Percentiles rank a stretch among this genome's conserved stretches.
Evolutionary conservation across 2,797 vertebrate species (phyloP).

Genomic region (Neopelma chrysocephalum): DNA sequence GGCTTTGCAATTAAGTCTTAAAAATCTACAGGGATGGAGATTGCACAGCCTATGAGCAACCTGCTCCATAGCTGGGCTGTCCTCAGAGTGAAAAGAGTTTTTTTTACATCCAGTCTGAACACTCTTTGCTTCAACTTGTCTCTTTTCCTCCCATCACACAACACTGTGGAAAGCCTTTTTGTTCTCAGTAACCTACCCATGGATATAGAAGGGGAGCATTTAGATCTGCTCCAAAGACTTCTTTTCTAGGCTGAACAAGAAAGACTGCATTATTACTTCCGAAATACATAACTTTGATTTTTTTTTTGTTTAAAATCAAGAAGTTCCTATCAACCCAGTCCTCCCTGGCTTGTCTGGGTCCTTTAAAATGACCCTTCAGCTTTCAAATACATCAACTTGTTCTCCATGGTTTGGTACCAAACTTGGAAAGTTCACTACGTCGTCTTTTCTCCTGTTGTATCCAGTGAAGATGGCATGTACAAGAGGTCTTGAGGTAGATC

Average conservation of each 20-base stretch:
- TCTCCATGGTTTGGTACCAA: background rate
- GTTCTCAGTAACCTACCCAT: background rate
- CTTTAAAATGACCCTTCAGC: background rate
- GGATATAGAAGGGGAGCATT: background rate
- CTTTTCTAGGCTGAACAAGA: background rate
- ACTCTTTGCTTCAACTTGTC: background rate
- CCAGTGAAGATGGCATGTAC: background rate
- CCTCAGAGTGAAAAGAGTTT: background rate
- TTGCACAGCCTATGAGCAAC: background rate
- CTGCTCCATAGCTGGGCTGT: background rate
- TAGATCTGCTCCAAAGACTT: background rate
- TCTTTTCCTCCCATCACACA: background rate
- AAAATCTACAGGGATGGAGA: background rate
- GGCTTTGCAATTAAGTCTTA: background rate
- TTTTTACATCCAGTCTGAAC: fast-evolving
- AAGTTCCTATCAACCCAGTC: background rate
- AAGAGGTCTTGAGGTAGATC: background rate
- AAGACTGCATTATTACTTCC: background rate
- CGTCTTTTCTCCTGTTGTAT: background rate
- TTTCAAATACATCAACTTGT: background rate
- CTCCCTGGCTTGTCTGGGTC: background rate
- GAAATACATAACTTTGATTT: background rate
- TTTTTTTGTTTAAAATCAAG: background rate
- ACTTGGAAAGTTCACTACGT: background rate
- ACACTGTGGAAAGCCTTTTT: background rate